phyloP scores from a whole-genome alignment of 2,888 invertebrate genomes.

The Eudasyphora cyanicolor region DNA sequence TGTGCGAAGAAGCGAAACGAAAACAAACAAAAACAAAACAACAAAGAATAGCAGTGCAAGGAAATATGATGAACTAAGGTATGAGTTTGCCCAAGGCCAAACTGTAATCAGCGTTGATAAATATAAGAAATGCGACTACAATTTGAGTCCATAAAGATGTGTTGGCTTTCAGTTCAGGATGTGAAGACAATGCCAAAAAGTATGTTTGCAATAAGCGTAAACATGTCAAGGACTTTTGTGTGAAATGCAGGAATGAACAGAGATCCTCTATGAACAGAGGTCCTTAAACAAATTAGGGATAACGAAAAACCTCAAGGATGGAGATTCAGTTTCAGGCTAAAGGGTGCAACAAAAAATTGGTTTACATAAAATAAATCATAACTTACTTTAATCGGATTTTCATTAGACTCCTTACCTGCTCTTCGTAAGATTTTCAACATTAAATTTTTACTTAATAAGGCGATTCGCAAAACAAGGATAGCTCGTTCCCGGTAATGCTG shows the following conservation, averaged over 20 bases:
- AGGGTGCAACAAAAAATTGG: too few relatives aligned
- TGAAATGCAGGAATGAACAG: neutral
- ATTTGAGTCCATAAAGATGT: neutral
- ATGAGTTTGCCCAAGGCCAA: conserved; percentile 33
- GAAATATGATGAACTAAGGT: conserved; percentile 20
- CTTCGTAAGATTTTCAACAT: neutral
- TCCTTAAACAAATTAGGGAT: neutral
- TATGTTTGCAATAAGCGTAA: neutral
- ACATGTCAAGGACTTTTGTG: neutral
- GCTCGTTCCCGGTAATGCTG: neutral
- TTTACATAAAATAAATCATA: too few relatives aligned
- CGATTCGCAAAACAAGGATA: neutral
- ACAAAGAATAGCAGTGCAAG: neutral
- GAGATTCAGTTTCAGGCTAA: too few relatives aligned
- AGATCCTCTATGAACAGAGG: too few relatives aligned
- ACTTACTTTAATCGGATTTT: too few relatives aligned
- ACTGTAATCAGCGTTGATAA: conserved; percentile 44
- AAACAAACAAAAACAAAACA: neutral
- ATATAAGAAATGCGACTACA: conserved; percentile 9
- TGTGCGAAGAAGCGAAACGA: neutral
- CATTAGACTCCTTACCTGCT: too few relatives aligned
- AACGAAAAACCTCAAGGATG: too few relatives aligned
- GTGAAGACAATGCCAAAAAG: neutral
- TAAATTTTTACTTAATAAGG: neutral
- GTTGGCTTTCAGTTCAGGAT: neutral